A percentile compares a stretch with the other conserved stretches of the same genome.
Conservation (phyloP, 2,797 vertebrate genomes). For the Brachymystax lenok region DNA sequence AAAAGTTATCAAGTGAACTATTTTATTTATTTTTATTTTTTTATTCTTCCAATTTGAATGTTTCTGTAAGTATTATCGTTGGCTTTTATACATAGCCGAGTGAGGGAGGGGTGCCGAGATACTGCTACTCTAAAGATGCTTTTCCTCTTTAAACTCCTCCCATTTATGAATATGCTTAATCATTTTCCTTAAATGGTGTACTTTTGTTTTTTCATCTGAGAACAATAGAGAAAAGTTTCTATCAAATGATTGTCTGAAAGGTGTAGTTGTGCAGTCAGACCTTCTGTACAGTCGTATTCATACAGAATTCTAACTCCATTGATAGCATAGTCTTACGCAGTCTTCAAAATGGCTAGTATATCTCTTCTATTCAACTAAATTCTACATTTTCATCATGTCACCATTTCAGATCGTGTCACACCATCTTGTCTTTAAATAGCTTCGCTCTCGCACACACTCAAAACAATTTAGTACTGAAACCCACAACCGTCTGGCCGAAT, state of each 20-base stretch:
- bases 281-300: background rate
- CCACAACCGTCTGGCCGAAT: background rate
- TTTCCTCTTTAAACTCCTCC: background rate
- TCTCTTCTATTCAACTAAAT: background rate
- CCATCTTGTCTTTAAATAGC: slow-evolving; percentile 12
- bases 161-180: background rate
- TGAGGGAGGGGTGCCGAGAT: too few relatives aligned
- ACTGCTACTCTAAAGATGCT: background rate
- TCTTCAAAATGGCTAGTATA: too few relatives aligned
- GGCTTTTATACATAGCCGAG: background rate
- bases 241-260: background rate
- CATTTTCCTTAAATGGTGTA: background rate
- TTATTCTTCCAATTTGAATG: background rate
- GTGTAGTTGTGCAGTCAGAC: background rate
- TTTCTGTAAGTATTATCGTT: background rate
- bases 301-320: background rate
- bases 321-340: background rate
- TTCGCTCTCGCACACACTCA: slow-evolving; percentile 1
- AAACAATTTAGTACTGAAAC: slow-evolving; percentile 6
- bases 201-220: background rate
- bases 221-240: background rate
- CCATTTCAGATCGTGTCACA: background rate
- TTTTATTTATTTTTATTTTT: too few relatives aligned
- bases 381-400: background rate
- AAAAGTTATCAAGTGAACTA: too few relatives aligned